Conservation (phyloP, 1,140 invertebrate genomes). For the Plectus sambesii region DNA sequence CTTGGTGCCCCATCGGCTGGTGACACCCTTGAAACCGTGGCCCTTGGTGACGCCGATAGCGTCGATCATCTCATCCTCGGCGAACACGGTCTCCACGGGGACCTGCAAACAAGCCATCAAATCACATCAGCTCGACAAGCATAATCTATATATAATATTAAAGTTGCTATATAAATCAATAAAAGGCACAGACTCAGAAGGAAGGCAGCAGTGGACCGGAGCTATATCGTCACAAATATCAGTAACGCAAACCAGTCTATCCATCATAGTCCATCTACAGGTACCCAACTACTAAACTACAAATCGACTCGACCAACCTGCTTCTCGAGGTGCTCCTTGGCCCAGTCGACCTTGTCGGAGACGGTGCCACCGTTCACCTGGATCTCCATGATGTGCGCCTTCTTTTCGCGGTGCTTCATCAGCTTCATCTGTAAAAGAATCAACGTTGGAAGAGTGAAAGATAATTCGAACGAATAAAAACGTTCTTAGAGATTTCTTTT, state of each 20-base stretch:
- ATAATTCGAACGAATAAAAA: neutral
- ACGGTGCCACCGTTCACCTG: conserved; percentile 95
- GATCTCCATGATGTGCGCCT: conserved; percentile 99
- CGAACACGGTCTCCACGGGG: conserved; percentile 75
- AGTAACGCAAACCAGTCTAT: too few species aligned
- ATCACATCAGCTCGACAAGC: too few species aligned
- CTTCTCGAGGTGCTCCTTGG: conserved; percentile 86
- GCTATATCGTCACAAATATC: too few species aligned
- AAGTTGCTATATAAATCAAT: too few species aligned
- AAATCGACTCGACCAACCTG: conserved; percentile 45
- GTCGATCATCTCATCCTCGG: conserved; percentile 97
- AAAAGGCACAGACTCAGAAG: too few species aligned
- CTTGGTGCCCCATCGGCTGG: conserved; percentile 98
- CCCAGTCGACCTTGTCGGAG: conserved; percentile 92
- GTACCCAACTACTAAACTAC: neutral
- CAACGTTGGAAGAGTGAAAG: neutral
- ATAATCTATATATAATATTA: too few species aligned
- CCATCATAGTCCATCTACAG: too few species aligned
- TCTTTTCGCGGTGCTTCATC: conserved; percentile 94
- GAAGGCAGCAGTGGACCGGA: neutral
- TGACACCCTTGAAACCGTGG: conserved; percentile 98
- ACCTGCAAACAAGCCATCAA: too few species aligned
- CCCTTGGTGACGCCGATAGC: conserved; percentile 98
- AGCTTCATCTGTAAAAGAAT: conserved; percentile 69
- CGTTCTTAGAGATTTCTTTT: too few species aligned